Base-by-base conservation (phyloP, 2,888 invertebrate genomes). In the Tuta absoluta region DNA sequence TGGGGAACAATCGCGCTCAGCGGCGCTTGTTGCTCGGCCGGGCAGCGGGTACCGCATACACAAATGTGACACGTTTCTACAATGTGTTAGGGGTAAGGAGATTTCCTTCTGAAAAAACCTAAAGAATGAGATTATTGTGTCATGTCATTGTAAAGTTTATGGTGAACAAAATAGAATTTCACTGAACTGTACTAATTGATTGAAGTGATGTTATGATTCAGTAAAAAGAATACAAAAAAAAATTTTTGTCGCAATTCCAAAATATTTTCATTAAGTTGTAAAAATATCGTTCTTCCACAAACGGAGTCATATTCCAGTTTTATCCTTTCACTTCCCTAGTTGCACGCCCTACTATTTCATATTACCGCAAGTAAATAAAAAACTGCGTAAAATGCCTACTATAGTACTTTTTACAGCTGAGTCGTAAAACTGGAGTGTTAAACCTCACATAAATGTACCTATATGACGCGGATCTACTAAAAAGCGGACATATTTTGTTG, bases 401-500 rank as follows among this genome's bases (percentile, higher is more conserved):
- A 33, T 33, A 56, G 56, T 2, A 33, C n/a, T 56, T 62, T 51
- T 62, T 51, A 62, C 51, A 37, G 23, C 37, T 17, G 11, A 11
- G 62, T 19, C 37, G 21, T 62, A 62, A 62, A 62, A 37, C 51
- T 28, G 7, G 19, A 38, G 49, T 51, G 37, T 48, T 49, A 62
- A 62, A 62, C 8, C 62, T 33, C 33, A 65, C 59, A 49, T 64
- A 56, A 58, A 38, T 7, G 58, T 45, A 48, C 51, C 59, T 56
- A 53, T 48, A 60, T 63, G 63, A 59, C 62, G 33, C 66, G 69
- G 72, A 69, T 74, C 72, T 66, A 72, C 72, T 77, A 77, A 78
- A 79, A 73, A 71, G 72, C 66, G 70, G 77, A 76, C 77, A 77
- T 73, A 79, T 71, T 76, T 77, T 73, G 81, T 81, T 82, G 79